Base-by-base conservation (phyloP, 1,140 invertebrate species). In the Drosophila lacteicornis region DNA sequence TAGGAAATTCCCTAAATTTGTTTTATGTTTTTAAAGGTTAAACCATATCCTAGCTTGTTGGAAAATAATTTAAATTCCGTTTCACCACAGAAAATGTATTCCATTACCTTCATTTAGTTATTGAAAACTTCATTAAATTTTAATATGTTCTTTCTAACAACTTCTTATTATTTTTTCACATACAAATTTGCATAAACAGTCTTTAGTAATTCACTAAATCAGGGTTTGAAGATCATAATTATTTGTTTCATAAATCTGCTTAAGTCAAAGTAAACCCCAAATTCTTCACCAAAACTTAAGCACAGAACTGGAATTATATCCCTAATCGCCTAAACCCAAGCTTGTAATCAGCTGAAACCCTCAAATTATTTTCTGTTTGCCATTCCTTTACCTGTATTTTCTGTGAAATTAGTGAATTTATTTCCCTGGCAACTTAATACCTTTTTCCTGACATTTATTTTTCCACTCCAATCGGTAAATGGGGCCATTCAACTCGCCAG, bases 401-500 rank as follows among this genome's bases (percentile, higher is more conserved):
- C 53, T 56, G 53, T 56, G 53, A 56, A 56, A 56, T 56, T 56
- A n/a, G 53, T 40, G 53, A 56, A 62, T 66, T 62, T 45, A 25
- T 62, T 62, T 45, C 19, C 27, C 15, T 33, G 19, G 11, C 19
- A 36, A 13, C 36, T 36, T 62, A 46, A 66, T 66, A 62, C 42
- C 43, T 62, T 62, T 42, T 40, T 27, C 51, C 36, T n/a, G n/a
- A 12, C 36, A 62, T 45, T 12, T 17, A 36, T 43, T 30, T 33
- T 46, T 62, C n/a, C 62, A 36, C 36, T 45, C 57, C 8, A 66
- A 62, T 66, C 40, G 62, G 27, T 42, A n/a, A 36, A 27, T 47
- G 45, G 38, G 70, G 70, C 22, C 70, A 51, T 74, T 74, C 70
- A 74, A 74, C 70, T 25, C n/a, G 13, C 17, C 30, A 73, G 36